Base-by-base conservation (phyloP, 2,888 invertebrate species). In the Polylopha cassiicola region DNA sequence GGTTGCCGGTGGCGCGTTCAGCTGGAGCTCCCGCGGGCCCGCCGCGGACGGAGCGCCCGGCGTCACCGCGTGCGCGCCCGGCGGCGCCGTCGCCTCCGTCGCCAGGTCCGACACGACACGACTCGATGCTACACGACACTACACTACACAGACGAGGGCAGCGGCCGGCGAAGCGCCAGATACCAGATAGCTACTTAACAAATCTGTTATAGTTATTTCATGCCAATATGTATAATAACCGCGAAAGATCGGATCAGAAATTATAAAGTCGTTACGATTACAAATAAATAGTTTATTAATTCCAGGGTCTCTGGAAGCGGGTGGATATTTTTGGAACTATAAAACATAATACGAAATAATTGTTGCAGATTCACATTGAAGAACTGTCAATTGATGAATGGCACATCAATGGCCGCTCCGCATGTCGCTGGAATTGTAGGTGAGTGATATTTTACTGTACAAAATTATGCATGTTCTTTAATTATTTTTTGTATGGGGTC, bases 371-470 rank as follows among this genome's bases (percentile, higher is more conserved):
- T 95, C 77, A 95, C 96, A 0, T 87, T 98, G 51, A 87, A 95
- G 44, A 90, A 91, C 61, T 89, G 90, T 20, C 97, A 97, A 68
- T 87, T 99, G 5, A 95, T 98, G 95, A 98, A 98, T 75, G 99
- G 98, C 14, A 99, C 98, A 0, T 98, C 97, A 42, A 99, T 99
- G 99, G 94, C 97, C 5, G 94, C 98, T 0, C 99, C 99, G 1
- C 98, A 98, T 79, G 97, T 96, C 2, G 93, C 97, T 28, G 99
- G 99, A 13, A 93, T 94, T 41, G 90, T 97, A 22, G 91, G 92
- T 92, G 55, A 66, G 86, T 61, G n/a, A n/a, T 3, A 5, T 34
- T 17, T 33, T 0, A 11, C 24, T n/a, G 28, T n/a, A n/a, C n/a
- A n/a, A n/a, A n/a, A n/a, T n/a, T n/a, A n/a, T n/a, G n/a, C n/a